Conservation (phyloP, 2,113 vertebrate species). For the Opisthocomus hoazin region DNA sequence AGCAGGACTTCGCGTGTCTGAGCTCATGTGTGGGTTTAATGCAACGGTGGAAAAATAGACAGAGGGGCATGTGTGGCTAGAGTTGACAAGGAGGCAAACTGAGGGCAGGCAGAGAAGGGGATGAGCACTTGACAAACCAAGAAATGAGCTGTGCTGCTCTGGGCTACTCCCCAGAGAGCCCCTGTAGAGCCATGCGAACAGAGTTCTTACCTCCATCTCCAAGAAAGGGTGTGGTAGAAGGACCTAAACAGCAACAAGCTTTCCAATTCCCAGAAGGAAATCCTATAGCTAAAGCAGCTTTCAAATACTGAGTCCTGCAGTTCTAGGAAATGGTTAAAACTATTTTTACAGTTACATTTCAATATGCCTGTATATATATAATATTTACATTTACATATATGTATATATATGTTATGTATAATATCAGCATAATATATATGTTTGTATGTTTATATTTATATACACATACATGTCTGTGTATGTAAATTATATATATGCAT, state of each 20-base stretch:
- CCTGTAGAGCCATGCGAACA: not conserved
- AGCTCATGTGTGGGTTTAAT: not conserved
- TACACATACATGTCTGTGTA: rapidly evolving
- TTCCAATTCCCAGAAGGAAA: not conserved
- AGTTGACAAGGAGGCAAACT: not conserved
- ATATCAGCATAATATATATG: not conserved
- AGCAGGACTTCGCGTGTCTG: not conserved
- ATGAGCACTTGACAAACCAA: not conserved
- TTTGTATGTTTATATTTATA: not conserved
- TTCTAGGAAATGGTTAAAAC: not conserved
- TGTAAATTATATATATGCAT: not conserved
- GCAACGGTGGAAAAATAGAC: not conserved
- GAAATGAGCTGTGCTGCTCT: not conserved
- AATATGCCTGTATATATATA: not conserved
- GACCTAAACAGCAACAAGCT: not conserved
- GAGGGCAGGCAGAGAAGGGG: not conserved
- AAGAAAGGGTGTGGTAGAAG: not conserved
- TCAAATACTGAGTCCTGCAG: not conserved
- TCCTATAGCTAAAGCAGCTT: not conserved
- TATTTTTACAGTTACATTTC: not conserved
- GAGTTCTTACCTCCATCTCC: not conserved
- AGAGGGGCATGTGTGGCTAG: not conserved
- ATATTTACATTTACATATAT: not conserved
- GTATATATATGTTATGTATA: too few relatives aligned
- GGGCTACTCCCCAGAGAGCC: not conserved